phyloP scores from a whole-genome alignment of 1,140 invertebrate genomes.

The Manduca sexta region DNA sequence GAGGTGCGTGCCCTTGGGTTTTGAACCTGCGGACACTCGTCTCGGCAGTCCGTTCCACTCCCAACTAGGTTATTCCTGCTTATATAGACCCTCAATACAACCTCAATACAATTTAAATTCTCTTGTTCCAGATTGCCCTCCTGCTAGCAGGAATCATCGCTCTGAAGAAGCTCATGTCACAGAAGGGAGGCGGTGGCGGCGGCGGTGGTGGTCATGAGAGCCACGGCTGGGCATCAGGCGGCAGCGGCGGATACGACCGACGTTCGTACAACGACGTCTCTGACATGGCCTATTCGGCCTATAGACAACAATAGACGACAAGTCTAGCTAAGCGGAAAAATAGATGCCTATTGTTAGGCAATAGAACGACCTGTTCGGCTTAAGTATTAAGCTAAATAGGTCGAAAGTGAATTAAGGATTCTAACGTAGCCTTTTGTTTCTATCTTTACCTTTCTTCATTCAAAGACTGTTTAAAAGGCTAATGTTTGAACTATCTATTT shows the following conservation, averaged over 20 bases:
- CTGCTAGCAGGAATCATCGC: slow-evolving; percentile 84
- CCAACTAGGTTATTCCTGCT: no score
- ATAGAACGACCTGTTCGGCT: neutral
- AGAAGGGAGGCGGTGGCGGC: slow-evolving; percentile 75
- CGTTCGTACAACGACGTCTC: slow-evolving; percentile 72
- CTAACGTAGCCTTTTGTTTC: no score
- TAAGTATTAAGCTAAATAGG: neutral
- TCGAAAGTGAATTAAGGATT: no score
- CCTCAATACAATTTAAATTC: no score
- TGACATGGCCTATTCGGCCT: slow-evolving; percentile 79
- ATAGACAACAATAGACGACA: slow-evolving; percentile 51
- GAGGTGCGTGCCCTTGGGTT: no score
- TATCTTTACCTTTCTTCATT: no score
- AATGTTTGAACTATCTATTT: no score
- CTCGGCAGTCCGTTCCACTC: no score
- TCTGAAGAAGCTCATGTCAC: slow-evolving; percentile 82
- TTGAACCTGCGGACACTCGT: no score
- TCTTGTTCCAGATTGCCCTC: slow-evolving; percentile 76
- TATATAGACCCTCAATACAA: no score
- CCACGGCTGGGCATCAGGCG: slow-evolving; percentile 73
- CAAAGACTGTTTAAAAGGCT: no score
- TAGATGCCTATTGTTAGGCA: neutral
- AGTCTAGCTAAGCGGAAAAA: neutral
- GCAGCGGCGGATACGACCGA: slow-evolving; percentile 75
- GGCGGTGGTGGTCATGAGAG: slow-evolving; percentile 65